These are phyloP conservation scores for Sardina pilchardus DNA, from an alignment of 2,113 vertebrate species.

Conservation along the genomic window DNA sequence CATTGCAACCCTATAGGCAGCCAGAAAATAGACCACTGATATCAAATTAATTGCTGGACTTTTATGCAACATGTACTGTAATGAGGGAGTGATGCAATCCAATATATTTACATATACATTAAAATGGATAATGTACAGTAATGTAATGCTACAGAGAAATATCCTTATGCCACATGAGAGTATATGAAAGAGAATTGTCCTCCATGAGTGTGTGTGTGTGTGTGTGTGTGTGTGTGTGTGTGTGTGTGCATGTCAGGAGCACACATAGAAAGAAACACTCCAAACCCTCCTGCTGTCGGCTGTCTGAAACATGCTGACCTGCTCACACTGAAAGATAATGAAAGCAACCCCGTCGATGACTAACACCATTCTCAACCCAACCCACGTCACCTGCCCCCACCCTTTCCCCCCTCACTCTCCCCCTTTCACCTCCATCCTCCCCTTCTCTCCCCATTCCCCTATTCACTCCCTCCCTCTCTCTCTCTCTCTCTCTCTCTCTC, in stretches of 20 bases:
- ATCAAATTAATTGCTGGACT: neutral
- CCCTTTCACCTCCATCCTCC: neutral
- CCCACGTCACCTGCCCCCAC: neutral
- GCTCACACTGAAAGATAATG: neutral
- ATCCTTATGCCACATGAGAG: neutral
- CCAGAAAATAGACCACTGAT: neutral
- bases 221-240: neutral
- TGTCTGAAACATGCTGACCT: neutral
- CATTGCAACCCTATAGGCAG: neutral
- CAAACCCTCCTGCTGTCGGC: neutral
- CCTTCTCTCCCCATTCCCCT: neutral
- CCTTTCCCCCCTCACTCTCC: neutral
- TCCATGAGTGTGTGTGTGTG: neutral
- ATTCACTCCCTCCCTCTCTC: neutral
- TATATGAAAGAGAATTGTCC: neutral
- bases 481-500: neutral
- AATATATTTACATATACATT: neutral
- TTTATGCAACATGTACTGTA: neutral
- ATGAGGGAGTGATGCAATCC: neutral
- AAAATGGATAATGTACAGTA: neutral
- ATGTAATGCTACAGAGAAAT: neutral
- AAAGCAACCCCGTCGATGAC: neutral
- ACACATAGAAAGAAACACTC: no score
- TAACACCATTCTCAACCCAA: neutral
- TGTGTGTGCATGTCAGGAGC: neutral